Evolutionary conservation across 2,113 vertebrate genomes (phyloP).

Genomic region (Phocoena phocoena): DNA sequence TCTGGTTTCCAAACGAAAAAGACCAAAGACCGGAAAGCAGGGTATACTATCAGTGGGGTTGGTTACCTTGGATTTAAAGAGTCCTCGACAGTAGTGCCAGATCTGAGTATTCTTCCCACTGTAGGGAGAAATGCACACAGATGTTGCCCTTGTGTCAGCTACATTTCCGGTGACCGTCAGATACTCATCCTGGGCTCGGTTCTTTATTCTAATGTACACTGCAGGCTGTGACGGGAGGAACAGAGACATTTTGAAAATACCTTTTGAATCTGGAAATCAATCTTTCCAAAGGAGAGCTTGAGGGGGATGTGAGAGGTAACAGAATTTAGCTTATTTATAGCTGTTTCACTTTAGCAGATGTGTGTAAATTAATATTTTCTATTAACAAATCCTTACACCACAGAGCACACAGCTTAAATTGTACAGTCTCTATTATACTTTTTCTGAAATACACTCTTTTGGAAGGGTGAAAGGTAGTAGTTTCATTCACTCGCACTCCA

Average conservation of each 20-base stretch:
- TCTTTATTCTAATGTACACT: constrained; percentile 87
- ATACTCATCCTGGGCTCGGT: constrained; percentile 82
- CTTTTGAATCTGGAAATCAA: neutral
- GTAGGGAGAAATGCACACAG: constrained; percentile 79
- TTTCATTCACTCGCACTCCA: neutral
- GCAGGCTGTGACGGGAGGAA: constrained; percentile 80
- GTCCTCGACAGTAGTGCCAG: constrained; percentile 87
- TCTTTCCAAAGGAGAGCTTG: neutral
- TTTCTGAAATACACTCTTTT: neutral
- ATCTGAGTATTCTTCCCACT: constrained; percentile 82
- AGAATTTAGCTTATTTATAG: neutral
- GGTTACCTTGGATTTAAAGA: constrained; percentile 88
- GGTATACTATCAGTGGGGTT: fast-evolving
- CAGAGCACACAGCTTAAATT: neutral
- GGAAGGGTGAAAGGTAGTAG: neutral
- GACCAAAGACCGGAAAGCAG: neutral
- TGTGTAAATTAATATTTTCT: neutral
- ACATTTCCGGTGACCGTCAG: constrained; percentile 81
- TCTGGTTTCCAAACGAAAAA: neutral
- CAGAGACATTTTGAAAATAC: neutral
- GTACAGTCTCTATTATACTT: neutral
- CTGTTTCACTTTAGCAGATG: neutral
- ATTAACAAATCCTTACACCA: neutral
- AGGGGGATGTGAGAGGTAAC: neutral
- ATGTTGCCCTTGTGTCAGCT: constrained; percentile 77